phyloP scores from a whole-genome alignment of 2,888 invertebrate genomes.

The Acrobasis consociella region DNA sequence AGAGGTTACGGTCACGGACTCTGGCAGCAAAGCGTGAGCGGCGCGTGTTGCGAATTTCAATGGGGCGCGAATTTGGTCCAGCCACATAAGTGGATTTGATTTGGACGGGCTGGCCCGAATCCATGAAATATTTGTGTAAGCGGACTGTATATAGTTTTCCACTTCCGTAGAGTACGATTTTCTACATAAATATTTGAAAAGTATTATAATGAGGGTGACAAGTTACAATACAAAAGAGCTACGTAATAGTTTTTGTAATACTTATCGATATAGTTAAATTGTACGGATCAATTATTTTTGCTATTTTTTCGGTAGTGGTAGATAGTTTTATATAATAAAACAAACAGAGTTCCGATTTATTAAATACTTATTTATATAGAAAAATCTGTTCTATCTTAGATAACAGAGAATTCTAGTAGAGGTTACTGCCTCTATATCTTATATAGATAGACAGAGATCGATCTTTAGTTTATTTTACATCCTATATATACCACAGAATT shows the following conservation, averaged over 20 bases:
- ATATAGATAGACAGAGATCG: too few species aligned
- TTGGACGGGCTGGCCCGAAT: slow-evolving; percentile 52
- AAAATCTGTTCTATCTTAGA: too few species aligned
- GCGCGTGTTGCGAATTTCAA: slow-evolving; percentile 54
- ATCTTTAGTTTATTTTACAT: too few species aligned
- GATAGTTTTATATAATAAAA: too few species aligned
- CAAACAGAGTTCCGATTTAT: too few species aligned
- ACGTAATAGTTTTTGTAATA: background rate
- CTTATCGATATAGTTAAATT: too few species aligned
- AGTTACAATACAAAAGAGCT: background rate
- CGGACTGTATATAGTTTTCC: background rate
- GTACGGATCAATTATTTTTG: too few species aligned
- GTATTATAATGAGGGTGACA: background rate
- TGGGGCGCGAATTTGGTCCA: slow-evolving; percentile 46
- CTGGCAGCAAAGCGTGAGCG: slow-evolving; percentile 56
- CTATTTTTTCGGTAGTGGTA: too few species aligned
- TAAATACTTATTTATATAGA: too few species aligned
- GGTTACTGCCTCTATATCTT: too few species aligned
- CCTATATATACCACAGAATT: too few species aligned
- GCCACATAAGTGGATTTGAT: slow-evolving; percentile 45
- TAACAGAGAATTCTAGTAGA: too few species aligned
- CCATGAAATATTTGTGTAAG: slow-evolving; percentile 19
- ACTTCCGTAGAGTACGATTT: background rate
- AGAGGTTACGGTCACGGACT: slow-evolving; percentile 64
- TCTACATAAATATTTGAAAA: background rate